These are phyloP conservation scores for Sebastes vulpes DNA, from an alignment of 2,797 vertebrate species.

Conservation along the genomic window DNA sequence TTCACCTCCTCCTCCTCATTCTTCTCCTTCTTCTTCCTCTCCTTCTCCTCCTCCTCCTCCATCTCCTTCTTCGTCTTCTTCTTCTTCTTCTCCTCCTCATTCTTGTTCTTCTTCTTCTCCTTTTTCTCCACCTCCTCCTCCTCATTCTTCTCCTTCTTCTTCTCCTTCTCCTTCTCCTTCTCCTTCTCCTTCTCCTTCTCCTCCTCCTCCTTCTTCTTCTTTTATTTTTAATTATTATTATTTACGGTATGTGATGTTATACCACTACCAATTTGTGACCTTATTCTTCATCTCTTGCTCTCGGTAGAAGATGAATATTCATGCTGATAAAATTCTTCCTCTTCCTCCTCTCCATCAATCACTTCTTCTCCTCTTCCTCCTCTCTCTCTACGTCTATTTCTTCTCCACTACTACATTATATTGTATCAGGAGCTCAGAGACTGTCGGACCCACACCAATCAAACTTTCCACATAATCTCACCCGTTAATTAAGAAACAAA, in stretches of 20 bases:
- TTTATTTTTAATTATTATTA: not conserved
- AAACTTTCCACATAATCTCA: constrained; percentile 30
- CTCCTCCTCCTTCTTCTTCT: too few species aligned
- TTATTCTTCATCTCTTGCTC: not conserved
- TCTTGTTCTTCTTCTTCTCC: too few species aligned
- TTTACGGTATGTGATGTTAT: not conserved
- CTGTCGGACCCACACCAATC: not conserved
- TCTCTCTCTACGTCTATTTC: not conserved
- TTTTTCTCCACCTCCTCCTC: too few species aligned
- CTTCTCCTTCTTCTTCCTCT: too few species aligned
- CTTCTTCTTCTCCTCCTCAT: too few species aligned
- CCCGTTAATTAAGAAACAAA: constrained; percentile 27
- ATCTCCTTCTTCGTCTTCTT: too few species aligned
- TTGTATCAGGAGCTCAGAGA: not conserved
- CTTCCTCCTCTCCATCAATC: too few species aligned
- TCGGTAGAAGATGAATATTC: not conserved
- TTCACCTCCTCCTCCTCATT: too few species aligned
- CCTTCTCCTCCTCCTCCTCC: too few species aligned
- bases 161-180: too few species aligned
- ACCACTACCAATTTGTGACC: not conserved
- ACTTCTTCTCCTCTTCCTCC: not conserved
- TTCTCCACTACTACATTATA: not conserved
- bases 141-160: too few species aligned
- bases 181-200: too few species aligned
- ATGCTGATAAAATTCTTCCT: not conserved